Evolutionary conservation across 2,888 invertebrate species (phyloP).

Genomic region (Caenorhabditis sp.): DNA sequence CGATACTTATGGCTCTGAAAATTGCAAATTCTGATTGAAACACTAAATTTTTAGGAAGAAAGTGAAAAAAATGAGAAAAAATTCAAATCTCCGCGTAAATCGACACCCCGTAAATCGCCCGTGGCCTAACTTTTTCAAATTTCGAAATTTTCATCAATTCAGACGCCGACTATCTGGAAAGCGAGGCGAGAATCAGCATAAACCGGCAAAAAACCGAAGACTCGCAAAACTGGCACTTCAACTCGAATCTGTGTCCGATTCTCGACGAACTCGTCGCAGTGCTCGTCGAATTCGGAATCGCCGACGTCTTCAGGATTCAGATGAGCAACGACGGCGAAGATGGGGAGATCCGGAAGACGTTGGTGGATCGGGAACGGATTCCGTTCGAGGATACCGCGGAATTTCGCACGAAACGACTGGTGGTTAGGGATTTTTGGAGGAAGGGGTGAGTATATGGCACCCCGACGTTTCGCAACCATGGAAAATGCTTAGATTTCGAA

Average conservation of each 20-base stretch:
- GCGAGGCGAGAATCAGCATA: slow-evolving; percentile 27
- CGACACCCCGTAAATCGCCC: too few species aligned
- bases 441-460: slow-evolving; percentile 33
- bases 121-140: too few species aligned
- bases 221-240: slow-evolving; percentile 40
- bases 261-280: slow-evolving; percentile 35
- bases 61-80: too few species aligned
- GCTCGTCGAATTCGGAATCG: slow-evolving; percentile 49
- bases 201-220: slow-evolving; percentile 20
- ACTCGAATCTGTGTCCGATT: slow-evolving; percentile 49
- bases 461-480: too few species aligned
- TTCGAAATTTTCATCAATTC: too few species aligned
- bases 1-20: too few species aligned
- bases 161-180: slow-evolving; percentile 50
- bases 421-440: slow-evolving; percentile 58
- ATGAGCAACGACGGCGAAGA: too few species aligned
- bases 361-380: slow-evolving; percentile 15
- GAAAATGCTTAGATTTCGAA: too few species aligned
- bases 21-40: too few species aligned
- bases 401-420: slow-evolving; percentile 46
- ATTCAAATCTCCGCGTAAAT: too few species aligned
- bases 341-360: slow-evolving; percentile 1
- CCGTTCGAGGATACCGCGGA: slow-evolving; percentile 29
- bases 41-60: too few species aligned
- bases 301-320: slow-evolving; percentile 15